Conservation (phyloP, 1,140 invertebrate genomes). For the Coboldia fuscipes region DNA sequence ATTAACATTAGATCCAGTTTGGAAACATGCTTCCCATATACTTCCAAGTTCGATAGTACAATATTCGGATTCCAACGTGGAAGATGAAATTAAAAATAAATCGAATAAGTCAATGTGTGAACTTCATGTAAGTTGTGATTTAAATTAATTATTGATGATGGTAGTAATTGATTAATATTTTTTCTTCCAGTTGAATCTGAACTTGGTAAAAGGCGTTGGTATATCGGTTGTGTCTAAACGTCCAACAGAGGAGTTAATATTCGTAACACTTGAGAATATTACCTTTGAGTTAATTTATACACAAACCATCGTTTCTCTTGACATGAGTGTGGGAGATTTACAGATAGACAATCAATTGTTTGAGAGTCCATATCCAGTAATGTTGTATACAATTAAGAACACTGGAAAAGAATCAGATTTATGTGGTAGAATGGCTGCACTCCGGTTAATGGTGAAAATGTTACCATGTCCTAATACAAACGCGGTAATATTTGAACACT, state of each 20-base stretch:
- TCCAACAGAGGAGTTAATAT: conserved; percentile 70
- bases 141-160: too few relatives aligned
- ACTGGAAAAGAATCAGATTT: conserved; percentile 17
- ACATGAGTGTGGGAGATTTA: conserved; percentile 53
- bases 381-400: conserved; percentile 45
- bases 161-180: neutral
- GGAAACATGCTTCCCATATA: conserved; percentile 15
- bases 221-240: conserved; percentile 63
- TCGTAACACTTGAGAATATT: conserved; percentile 52
- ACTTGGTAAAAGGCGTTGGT: conserved; percentile 38
- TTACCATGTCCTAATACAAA: conserved; percentile 48
- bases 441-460: conserved; percentile 40
- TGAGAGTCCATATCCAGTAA: conserved; percentile 60
- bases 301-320: conserved; percentile 32
- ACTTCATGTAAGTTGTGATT: conserved; percentile 14
- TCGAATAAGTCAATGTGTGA: conserved; percentile 10
- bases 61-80: too few relatives aligned
- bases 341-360: conserved; percentile 85
- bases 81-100: too few relatives aligned
- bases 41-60: conserved; percentile 7
- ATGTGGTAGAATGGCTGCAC: conserved; percentile 28
- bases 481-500: conserved; percentile 55
- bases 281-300: conserved; percentile 38
- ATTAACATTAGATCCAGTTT: conserved; percentile 12
- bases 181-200: conserved; percentile 12